Conservation (phyloP, 2,797 vertebrate genomes). For the Alfaro cultratus region DNA sequence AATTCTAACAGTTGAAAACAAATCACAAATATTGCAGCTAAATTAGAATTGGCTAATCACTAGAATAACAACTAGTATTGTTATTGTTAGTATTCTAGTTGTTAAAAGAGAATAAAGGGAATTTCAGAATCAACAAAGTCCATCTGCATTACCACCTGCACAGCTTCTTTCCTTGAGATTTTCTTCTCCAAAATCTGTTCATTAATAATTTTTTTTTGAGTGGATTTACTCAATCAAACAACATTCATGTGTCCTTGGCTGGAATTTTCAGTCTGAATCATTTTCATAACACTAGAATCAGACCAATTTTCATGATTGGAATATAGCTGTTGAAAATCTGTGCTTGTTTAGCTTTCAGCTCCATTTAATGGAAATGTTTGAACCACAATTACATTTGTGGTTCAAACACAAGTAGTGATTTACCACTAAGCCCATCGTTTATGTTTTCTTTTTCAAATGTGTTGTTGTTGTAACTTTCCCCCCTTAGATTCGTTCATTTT, state of each 20-base stretch:
- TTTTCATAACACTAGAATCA: slow-evolving; percentile 1
- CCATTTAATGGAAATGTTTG: neutral
- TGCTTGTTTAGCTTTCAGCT: neutral
- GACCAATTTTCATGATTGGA: neutral
- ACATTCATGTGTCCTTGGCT: neutral
- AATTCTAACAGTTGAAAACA: neutral
- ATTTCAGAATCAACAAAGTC: neutral
- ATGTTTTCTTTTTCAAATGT: slow-evolving; percentile 1
- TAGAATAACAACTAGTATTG: no score
- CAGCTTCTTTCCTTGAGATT: neutral
- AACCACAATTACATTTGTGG: neutral
- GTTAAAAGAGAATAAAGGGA: neutral
- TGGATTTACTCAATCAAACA: neutral
- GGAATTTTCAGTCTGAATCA: neutral
- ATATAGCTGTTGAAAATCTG: neutral
- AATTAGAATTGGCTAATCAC: neutral
- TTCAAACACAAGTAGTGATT: no score
- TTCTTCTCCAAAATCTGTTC: slow-evolving; percentile 1
- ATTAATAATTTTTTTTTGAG: neutral
- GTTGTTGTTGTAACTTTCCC: neutral
- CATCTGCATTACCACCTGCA: neutral
- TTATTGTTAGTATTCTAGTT: no score
- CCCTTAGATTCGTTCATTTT: neutral
- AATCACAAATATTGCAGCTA: neutral
- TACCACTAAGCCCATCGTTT: neutral